Base-by-base conservation (phyloP, 2,888 invertebrate genomes). In the Cheilosia urbana region DNA sequence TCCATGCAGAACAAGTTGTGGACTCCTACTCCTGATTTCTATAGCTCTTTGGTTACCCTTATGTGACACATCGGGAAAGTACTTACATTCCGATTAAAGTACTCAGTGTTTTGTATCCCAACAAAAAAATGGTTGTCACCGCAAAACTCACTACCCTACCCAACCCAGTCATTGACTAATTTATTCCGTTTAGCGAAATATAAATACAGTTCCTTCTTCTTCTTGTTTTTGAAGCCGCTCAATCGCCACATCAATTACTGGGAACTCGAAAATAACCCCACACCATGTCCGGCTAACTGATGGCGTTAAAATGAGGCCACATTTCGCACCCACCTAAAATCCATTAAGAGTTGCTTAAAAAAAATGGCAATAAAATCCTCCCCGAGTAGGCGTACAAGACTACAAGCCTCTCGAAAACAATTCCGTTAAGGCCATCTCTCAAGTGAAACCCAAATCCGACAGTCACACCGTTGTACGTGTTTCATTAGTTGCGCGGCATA, bases 401-500 rank as follows among this genome's bases (percentile, higher is more conserved):
- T 76, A 13, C 37, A 7, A 40, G 58, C 49, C 63, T 37, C 34
- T 47, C 37, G 21, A 65, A 69, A 84, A 71, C 58, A 79, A 57
- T 65, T 62, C 62, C 69, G 47, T 65, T 73, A 65, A 69, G 45
- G 60, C 51, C 55, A 85, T 85, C 68, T 63, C 40, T 85, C 85
- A 85, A 80, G 40, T 58, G 71, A 62, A 72, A 37, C 49, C 57
- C 42, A 69, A 75, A 60, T 76, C 63, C 40, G 63, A 65, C 63
- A 69, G 49, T 66, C 80, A 55, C 72, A 81, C 53, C 24, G 17
- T 60, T 77, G 47, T 49, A 19, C 73, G 55, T 73, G 51, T 72
- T 79, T 63, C 75, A 81, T 81, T 75, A 81, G 30, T 68, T 51
- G 24, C 30, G 76, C 85, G 76, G 85, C 81, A 63, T 77, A 85